Conservation (phyloP, 2,888 invertebrate genomes). For the Euphydryas editha region DNA sequence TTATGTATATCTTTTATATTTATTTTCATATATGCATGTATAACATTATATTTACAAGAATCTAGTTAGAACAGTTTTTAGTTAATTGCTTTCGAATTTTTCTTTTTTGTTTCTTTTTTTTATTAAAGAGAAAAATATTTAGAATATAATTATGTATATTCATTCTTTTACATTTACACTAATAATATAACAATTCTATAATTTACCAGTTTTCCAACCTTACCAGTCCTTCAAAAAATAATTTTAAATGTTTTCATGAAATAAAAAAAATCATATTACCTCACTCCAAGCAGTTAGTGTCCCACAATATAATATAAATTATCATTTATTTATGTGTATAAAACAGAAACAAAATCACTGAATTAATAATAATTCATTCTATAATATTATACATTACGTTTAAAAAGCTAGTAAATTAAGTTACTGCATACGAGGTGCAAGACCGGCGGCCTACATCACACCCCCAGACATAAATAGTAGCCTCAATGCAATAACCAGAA, state of each 20-base stretch:
- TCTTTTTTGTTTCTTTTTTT: too few species aligned
- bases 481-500: conserved; percentile 81
- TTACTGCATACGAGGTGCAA: conserved; percentile 63
- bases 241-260: background rate
- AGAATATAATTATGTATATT: too few species aligned
- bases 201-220: too few species aligned
- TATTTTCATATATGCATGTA: too few species aligned
- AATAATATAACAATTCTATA: background rate
- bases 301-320: background rate
- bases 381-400: conserved; percentile 12
- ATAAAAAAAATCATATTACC: conserved; percentile 3
- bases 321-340: background rate
- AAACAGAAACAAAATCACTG: background rate
- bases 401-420: conserved; percentile 45
- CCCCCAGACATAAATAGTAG: conserved; percentile 78
- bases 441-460: conserved; percentile 72
- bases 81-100: too few species aligned
- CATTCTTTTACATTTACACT: background rate
- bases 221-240: too few species aligned
- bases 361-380: background rate
- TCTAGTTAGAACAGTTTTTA: too few species aligned
- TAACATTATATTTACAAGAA: too few species aligned
- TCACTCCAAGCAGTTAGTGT: background rate
- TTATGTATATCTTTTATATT: too few species aligned
- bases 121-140: too few species aligned